phyloP scores from a whole-genome alignment of 2,797 vertebrate species.

The Enteromius argenteus region DNA sequence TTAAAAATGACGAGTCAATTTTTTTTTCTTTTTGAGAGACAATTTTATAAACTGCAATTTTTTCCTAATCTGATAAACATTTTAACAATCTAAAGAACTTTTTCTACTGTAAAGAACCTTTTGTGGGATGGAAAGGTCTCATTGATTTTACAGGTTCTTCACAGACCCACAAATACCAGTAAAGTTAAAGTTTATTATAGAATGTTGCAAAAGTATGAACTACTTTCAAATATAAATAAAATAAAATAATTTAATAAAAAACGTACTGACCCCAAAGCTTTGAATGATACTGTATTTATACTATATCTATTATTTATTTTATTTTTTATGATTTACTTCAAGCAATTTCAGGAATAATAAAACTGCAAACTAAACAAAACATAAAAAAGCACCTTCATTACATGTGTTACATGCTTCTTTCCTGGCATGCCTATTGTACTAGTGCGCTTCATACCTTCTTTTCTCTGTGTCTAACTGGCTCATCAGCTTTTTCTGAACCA shows the following conservation, averaged over 20 bases:
- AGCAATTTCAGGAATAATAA: neutral
- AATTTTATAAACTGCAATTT: neutral
- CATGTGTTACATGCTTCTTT: neutral
- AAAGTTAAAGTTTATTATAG: neutral
- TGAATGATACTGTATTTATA: neutral
- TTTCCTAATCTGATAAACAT: neutral
- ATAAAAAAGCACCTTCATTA: neutral
- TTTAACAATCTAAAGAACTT: neutral
- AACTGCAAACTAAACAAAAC: neutral
- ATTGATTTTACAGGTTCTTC: neutral
- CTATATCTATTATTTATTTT: neutral
- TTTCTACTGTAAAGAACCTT: neutral
- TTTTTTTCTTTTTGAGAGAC: too few species aligned
- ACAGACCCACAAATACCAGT: neutral
- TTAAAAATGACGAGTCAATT: too few species aligned
- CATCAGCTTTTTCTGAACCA: slow-evolving; percentile 48
- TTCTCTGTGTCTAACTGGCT: slow-evolving; percentile 52
- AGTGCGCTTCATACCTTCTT: slow-evolving; percentile 12
- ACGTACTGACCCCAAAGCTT: neutral
- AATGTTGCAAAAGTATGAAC: neutral
- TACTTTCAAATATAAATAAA: neutral
- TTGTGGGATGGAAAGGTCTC: neutral
- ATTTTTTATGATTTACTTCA: neutral
- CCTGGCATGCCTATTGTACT: neutral
- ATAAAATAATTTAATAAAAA: too few species aligned